Conservation (phyloP, 2,113 vertebrate genomes). For the Taxidea taxus region DNA sequence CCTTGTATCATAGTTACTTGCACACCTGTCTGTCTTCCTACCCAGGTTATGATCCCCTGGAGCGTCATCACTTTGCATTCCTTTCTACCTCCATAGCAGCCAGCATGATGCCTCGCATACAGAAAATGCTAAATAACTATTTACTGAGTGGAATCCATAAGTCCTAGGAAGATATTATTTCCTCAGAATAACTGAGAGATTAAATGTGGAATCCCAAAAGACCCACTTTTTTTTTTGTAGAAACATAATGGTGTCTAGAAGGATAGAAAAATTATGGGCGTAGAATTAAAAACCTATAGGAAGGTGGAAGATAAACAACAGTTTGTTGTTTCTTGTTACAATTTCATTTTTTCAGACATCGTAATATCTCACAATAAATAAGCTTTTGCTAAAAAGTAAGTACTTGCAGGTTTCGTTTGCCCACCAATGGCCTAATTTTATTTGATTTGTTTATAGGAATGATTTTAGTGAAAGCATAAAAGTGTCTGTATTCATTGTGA, state of each 20-base stretch:
- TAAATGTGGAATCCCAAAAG: slow-evolving; percentile 24
- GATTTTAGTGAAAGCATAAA: neutral
- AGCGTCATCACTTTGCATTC: neutral
- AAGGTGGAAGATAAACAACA: neutral
- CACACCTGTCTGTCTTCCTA: neutral
- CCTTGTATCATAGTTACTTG: neutral
- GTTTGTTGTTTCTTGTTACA: neutral
- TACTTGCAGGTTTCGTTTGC: neutral
- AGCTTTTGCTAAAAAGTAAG: neutral
- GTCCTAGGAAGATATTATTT: neutral
- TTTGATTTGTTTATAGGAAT: neutral
- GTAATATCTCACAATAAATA: neutral
- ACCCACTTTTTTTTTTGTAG: neutral
- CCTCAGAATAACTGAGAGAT: slow-evolving; percentile 11
- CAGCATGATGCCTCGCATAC: neutral
- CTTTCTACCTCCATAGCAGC: neutral
- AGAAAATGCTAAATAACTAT: neutral
- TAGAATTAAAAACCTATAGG: neutral
- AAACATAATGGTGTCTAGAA: neutral
- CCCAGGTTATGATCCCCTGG: neutral
- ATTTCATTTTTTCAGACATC: neutral
- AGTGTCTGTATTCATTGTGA: neutral
- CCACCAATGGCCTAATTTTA: neutral
- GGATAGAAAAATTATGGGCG: neutral
- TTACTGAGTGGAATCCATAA: neutral